Evolutionary conservation across 37 sponge, comb jelly and placozoan genomes (phyloP), one percentile per base, ranked within the genome.

Genomic region (Chondrilla cf. caribensis): DNA sequence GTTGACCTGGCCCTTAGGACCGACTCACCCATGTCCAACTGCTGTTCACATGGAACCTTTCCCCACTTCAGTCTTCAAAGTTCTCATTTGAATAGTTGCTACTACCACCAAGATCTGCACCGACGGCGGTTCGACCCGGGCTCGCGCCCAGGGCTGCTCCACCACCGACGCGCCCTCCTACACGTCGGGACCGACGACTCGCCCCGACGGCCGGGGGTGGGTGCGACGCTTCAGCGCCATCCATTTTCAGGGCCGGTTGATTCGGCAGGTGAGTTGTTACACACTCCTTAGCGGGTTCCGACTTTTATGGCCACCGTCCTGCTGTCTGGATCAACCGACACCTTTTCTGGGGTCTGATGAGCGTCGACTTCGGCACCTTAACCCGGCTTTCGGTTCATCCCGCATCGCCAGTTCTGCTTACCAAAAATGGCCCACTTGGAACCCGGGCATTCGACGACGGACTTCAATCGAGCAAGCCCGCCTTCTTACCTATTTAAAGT

Each of bases 341-440:
- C 83, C 88, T 87, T 87, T 87, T 87, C 77, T 87, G 83, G 83
- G 83, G 47, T 87, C 87, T 86, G 82, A 86, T 85, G 86, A 85
- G 86, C 79, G 79, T 85, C 64, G 64, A 62, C 64, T 62, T 62
- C 64, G 29, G 29, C 64, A 58, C 85, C 85, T 85, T 85, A 85
- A 78, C 79, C 80, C 55, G 58, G 57, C 85, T 76, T 85, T 85
- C 66, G 79, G 85, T 85, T 85, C 85, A 85, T 85, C 79, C 86
- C 86, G 75, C 86, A 86, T 79, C 87, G 87, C 87, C 87, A 87
- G 87, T 82, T 87, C 87, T 87, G 87, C 87, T 87, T 87, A 87
- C 83, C 82, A 87, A 87, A 81, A 87, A 86, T 86, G 87, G 87
- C 87, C 87, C 87, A 87, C 87, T 87, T 60, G 83, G 87, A 70